Conservation (phyloP, 2,113 vertebrate genomes). For the Columbina picui region DNA sequence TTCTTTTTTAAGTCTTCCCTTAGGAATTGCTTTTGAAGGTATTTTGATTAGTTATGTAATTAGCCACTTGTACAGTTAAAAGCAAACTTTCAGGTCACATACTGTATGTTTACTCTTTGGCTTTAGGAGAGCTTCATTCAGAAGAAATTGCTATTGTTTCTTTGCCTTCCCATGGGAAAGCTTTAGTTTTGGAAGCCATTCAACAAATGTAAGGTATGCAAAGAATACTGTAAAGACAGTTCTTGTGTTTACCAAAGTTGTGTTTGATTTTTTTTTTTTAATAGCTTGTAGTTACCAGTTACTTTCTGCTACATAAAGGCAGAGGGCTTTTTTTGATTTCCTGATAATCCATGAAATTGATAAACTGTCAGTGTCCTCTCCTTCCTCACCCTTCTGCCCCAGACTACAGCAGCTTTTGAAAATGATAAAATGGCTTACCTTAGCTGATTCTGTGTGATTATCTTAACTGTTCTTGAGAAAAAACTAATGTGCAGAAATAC, state of each 20-base stretch:
- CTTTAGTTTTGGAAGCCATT: slow-evolving; percentile 71
- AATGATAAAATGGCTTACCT: not conserved
- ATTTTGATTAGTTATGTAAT: slow-evolving; percentile 74
- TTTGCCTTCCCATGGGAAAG: slow-evolving; percentile 86
- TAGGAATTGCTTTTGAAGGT: slow-evolving; percentile 61
- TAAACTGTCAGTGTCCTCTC: not conserved
- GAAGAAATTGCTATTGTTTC: slow-evolving; percentile 80
- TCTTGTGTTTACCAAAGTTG: slow-evolving; percentile 24
- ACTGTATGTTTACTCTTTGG: slow-evolving; percentile 77
- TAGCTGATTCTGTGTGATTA: not conserved
- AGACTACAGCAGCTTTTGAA: not conserved
- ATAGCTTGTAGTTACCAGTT: not conserved
- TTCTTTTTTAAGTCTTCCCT: not conserved
- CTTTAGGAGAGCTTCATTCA: slow-evolving; percentile 77
- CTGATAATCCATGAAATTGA: not conserved
- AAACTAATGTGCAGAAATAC: not conserved
- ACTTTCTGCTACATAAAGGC: slow-evolving; percentile 31
- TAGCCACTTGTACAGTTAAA: slow-evolving; percentile 40
- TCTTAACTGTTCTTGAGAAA: not conserved
- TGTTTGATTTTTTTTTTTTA: slow-evolving; percentile 21
- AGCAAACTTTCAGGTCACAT: slow-evolving; percentile 59
- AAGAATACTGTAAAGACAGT: slow-evolving; percentile 63
- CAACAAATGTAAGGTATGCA: slow-evolving; percentile 76
- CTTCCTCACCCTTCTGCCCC: fast-evolving
- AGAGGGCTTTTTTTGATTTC: slow-evolving; percentile 34